Evolutionary conservation across 2,113 vertebrate genomes (phyloP), one percentile per base, ranked within the genome.

Genomic region (Gopherus flavomarginatus): DNA sequence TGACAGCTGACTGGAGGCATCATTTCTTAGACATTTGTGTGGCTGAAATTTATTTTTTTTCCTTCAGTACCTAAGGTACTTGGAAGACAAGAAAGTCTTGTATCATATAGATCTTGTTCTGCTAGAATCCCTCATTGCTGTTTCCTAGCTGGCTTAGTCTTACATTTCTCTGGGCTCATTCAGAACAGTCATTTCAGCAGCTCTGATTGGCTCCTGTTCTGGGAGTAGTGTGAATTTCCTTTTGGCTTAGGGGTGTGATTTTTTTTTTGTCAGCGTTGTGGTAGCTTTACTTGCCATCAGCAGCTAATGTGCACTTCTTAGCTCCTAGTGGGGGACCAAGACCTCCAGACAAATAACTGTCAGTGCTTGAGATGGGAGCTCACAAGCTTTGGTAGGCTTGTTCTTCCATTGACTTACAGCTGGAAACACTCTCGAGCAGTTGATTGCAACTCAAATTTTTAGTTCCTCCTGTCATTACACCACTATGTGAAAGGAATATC

Each of bases 11-110:
- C 94, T 94, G 87, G 62, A 83, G 96, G 93, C 93, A 95, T 92
- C 5, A 6, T 92, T 92, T 90, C 89, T 94, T 89, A 94, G 88
- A 96, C 88, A 49, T 86, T 97, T 50, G 29, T 50, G 38, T 38
- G 31, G 29, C 14, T 93, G 87, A 65, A 92, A 75, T 93, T 92
- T 85, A 90, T 91, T 92, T 90, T 91, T 96, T 97, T 96, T 97
- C 89, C 95, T 96, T 92, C 65, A 86, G 3, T 65, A 83, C 47
- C 44, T 85, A 83, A 50, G 27, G 77, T 81, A 78, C 91, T 90
- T 93, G 90, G 92, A 95, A 24, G 72, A 56, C 54, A 90, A 93
- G 92, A 72, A 90, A 92, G 27, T 65, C 62, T 86, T 83, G 27
- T 95, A 93, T 93, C 90, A 92, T 81, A 47, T 38, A 85, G 83